Evolutionary conservation across 2,888 invertebrate genomes (phyloP).

Genomic region (Melolontha melolontha): DNA sequence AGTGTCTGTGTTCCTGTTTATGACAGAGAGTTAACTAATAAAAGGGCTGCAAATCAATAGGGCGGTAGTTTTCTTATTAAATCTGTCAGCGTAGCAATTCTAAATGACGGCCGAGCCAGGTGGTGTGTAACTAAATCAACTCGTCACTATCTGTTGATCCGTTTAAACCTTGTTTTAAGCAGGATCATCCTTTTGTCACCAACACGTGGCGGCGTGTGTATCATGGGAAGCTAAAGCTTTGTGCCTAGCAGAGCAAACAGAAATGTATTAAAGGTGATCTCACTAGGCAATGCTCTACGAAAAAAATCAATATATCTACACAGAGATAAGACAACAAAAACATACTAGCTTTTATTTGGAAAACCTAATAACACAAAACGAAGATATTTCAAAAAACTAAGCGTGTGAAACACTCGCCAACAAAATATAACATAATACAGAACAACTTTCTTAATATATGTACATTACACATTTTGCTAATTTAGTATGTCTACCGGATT

Average conservation of each 20-base stretch:
- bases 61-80: constrained; percentile 31
- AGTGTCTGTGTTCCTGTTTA: no score
- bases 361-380: neutral
- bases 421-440: no score
- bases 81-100: constrained; percentile 37
- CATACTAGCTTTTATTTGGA: constrained; percentile 9
- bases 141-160: constrained; percentile 43
- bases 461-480: no score
- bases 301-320: constrained; percentile 30
- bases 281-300: constrained; percentile 18
- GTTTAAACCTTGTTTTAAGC: constrained; percentile 41
- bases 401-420: no score
- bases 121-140: constrained; percentile 46
- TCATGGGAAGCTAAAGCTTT: constrained; percentile 37
- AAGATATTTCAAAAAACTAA: no score
- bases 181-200: constrained; percentile 48
- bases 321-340: constrained; percentile 7
- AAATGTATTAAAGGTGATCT: constrained; percentile 36
- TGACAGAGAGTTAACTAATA: constrained; percentile 7
- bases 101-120: constrained; percentile 42
- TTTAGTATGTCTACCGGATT: no score
- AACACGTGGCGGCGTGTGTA: constrained; percentile 47
- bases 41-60: constrained; percentile 20
- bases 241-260: constrained; percentile 34
- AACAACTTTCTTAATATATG: no score